Evolutionary conservation across 2,888 invertebrate species (phyloP).

Genomic region (Volucella inanis): DNA sequence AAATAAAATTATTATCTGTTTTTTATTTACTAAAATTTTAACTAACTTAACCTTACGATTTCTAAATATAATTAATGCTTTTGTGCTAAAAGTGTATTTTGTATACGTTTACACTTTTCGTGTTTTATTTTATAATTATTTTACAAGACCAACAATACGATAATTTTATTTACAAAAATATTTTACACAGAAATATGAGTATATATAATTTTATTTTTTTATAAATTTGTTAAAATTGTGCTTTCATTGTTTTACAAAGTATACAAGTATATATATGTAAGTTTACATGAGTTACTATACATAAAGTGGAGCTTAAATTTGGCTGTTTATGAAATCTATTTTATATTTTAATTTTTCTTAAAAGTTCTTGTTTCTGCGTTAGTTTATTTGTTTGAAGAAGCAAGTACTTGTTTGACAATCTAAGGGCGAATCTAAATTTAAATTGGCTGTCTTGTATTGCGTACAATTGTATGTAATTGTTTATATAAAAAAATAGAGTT

Average conservation of each 20-base stretch:
- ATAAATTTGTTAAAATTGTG: conserved; percentile 13
- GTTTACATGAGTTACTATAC: conserved; percentile 2
- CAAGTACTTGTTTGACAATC: not conserved
- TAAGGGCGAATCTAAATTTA: conserved; percentile 34
- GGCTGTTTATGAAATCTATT: conserved; percentile 2
- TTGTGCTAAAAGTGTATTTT: conserved; percentile 28
- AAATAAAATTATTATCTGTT: conserved; percentile 11
- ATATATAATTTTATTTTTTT: conserved; percentile 7
- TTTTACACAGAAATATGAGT: conserved; percentile 32
- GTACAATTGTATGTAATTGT: conserved; percentile 42
- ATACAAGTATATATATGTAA: conserved; percentile 10
- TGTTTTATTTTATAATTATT: conserved; percentile 12
- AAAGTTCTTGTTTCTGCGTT: not conserved
- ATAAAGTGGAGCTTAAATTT: conserved; percentile 1
- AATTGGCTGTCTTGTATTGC: conserved; percentile 7
- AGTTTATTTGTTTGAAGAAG: conserved; percentile 31
- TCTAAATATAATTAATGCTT: conserved; percentile 18
- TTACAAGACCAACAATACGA: conserved; percentile 35
- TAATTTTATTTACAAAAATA: conserved; percentile 55
- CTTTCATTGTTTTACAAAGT: too few species aligned
- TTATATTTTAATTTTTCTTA: conserved; percentile 13
- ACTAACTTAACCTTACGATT: not conserved
- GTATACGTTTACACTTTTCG: conserved; percentile 13
- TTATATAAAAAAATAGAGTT: not conserved
- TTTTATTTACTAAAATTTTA: not conserved